These are phyloP conservation scores for Cavia aperea DNA, from an alignment of 2,113 vertebrate genomes.

Conservation along the genomic window DNA sequence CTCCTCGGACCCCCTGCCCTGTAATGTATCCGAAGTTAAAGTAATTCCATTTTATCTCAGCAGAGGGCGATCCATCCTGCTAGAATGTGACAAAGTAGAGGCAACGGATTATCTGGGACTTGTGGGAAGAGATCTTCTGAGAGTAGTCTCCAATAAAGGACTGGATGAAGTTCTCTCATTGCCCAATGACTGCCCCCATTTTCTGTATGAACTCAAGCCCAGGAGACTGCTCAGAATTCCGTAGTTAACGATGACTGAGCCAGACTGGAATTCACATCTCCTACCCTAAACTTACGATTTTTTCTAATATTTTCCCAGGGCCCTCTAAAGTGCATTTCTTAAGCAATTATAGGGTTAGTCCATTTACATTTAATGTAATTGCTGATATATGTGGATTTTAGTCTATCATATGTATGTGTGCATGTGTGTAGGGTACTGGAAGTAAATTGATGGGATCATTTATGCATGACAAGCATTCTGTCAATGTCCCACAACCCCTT, in stretches of 20 bases:
- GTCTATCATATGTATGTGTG: background rate
- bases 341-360: background rate
- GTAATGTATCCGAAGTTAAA: background rate
- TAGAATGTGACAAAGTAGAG: constrained; percentile 18
- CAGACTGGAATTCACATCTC: background rate
- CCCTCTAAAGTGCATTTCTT: background rate
- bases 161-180: background rate
- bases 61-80: constrained; percentile 62
- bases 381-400: background rate
- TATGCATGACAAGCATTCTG: background rate
- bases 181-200: background rate
- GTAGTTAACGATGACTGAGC: background rate
- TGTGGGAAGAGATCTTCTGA: background rate
- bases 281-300: background rate
- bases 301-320: background rate
- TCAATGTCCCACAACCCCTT: background rate
- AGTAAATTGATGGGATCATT: background rate
- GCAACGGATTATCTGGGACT: background rate
- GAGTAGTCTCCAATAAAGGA: background rate
- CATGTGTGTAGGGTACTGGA: background rate
- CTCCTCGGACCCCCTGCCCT: background rate
- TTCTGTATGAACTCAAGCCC: background rate
- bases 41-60: constrained; percentile 56
- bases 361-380: constrained; percentile 41
- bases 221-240: constrained; percentile 15